Percentiles rank a stretch among this genome's conserved stretches.
Evolutionary conservation across 2,888 invertebrate species (phyloP).

Genomic region (Petrolisthes manimaculis): DNA sequence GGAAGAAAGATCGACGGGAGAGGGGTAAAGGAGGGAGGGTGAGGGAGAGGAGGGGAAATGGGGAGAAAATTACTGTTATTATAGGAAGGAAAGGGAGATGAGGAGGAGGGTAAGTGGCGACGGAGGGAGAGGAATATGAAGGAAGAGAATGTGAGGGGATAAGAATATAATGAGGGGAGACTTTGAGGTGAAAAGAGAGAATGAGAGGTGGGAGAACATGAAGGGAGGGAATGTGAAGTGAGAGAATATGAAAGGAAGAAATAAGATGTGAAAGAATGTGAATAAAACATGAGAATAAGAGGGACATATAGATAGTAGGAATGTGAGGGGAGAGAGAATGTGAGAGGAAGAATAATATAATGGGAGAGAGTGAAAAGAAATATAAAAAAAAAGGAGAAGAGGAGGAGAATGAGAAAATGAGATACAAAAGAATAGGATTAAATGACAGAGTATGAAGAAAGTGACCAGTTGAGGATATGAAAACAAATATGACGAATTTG

Average conservation of each 20-base stretch:
- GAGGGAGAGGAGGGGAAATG: neutral
- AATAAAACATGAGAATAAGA: neutral
- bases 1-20: neutral
- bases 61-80: neutral
- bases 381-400: neutral
- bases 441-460: too few species aligned
- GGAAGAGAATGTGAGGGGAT: neutral
- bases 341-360: neutral
- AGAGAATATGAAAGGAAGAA: neutral
- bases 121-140: neutral
- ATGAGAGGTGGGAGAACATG: neutral
- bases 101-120: neutral
- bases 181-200: neutral
- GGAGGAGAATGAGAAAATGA: neutral
- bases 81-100: neutral
- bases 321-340: neutral
- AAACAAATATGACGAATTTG: too few species aligned
- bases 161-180: neutral
- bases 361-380: neutral
- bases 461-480: too few species aligned
- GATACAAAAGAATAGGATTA: neutral
- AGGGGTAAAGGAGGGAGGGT: neutral
- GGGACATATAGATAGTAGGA: neutral
- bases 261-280: slow-evolving; percentile 1
- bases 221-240: neutral